Percentiles rank a stretch among this genome's conserved stretches.
These are phyloP conservation scores for Bombycilla garrulus DNA, from an alignment of 2,113 vertebrate species.

Conservation along the genomic window DNA sequence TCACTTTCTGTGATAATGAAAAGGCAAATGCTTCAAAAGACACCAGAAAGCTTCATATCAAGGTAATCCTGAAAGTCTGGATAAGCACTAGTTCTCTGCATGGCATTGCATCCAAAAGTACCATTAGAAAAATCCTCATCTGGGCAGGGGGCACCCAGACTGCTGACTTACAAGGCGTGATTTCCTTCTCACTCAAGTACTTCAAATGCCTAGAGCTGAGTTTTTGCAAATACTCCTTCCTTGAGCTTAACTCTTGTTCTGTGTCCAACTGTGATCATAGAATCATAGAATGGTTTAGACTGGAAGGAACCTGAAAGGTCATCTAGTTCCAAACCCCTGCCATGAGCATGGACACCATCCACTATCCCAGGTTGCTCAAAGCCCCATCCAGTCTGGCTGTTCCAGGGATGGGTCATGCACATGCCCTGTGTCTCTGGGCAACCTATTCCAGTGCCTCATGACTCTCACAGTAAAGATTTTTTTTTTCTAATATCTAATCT, in stretches of 20 bases:
- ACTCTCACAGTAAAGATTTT: not conserved
- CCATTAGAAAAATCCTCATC: not conserved
- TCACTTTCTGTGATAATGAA: not conserved
- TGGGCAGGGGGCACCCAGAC: not conserved
- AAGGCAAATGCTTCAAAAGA: not conserved
- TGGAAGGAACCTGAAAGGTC: not conserved
- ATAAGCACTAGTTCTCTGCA: not conserved
- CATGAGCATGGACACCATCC: not conserved
- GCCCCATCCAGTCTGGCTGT: not conserved
- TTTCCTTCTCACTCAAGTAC: not conserved
- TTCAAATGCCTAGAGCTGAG: not conserved
- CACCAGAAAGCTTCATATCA: not conserved
- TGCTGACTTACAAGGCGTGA: not conserved
- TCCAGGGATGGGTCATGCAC: not conserved
- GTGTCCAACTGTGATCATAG: not conserved
- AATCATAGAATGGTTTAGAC: not conserved
- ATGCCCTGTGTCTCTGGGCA: fast-evolving
- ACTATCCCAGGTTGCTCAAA: not conserved
- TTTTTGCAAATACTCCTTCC: not conserved
- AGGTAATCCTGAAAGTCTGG: not conserved
- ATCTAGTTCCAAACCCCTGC: not conserved
- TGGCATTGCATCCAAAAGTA: not conserved
- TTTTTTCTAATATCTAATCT: not conserved
- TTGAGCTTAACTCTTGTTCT: not conserved
- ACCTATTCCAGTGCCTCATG: not conserved